Evolutionary conservation across 2,888 invertebrate genomes (phyloP).

Genomic region (Ennomos quercinarius): DNA sequence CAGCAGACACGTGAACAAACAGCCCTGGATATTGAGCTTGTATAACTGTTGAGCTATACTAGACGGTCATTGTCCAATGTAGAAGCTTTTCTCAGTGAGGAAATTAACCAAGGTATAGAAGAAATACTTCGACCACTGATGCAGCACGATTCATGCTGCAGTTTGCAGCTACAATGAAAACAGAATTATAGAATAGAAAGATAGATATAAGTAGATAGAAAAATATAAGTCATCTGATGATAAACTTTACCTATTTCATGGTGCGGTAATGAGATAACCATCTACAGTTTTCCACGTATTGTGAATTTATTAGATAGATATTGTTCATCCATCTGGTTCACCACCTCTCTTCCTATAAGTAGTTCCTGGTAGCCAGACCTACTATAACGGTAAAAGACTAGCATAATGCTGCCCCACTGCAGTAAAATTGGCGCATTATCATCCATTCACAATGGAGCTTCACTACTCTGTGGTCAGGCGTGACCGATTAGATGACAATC

Average conservation of each 20-base stretch:
- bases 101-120: background rate
- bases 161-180: too few relatives aligned
- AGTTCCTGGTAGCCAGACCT: conserved; percentile 4
- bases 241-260: too few relatives aligned
- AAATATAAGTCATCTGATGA: too few relatives aligned
- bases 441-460: conserved; percentile 9
- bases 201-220: too few relatives aligned
- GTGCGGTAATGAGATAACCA: too few relatives aligned
- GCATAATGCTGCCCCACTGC: conserved; percentile 9
- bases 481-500: background rate
- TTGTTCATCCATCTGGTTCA: background rate
- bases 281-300: too few relatives aligned
- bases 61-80: conserved; percentile 7
- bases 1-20: conserved; percentile 13
- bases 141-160: too few relatives aligned
- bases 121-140: background rate
- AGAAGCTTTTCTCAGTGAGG: background rate
- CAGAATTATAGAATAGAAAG: too few relatives aligned
- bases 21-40: conserved; percentile 49
- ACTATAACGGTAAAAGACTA: conserved; percentile 9
- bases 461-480: conserved; percentile 23
- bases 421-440: conserved; percentile 23
- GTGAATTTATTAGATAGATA: background rate
- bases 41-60: background rate
- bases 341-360: conserved; percentile 9